A percentile compares a stretch with the other conserved stretches of the same genome.
These are phyloP conservation scores for Copidosoma aretas DNA, from an alignment of 2,888 invertebrate genomes.

Conservation along the genomic window DNA sequence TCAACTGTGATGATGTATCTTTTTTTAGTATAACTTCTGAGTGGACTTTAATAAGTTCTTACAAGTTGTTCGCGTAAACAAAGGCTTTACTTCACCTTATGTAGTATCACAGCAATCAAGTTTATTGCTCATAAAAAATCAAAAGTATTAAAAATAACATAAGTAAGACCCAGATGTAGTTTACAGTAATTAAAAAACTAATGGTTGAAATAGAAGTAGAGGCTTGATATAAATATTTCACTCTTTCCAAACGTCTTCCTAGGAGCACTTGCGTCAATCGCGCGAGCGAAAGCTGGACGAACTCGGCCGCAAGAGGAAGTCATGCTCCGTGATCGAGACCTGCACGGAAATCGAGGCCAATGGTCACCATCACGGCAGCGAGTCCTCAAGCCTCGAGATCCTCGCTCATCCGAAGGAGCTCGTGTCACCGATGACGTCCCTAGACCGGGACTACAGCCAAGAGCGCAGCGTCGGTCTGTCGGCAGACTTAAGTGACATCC, in stretches of 20 bases:
- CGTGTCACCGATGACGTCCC: conserved; percentile 1
- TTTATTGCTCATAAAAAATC: no score
- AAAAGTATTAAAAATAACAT: no score
- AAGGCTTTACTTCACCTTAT: no score
- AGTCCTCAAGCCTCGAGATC: conserved; percentile 33
- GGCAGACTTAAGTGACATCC: conserved; percentile 57
- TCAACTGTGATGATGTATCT: no score
- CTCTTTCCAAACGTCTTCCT: conserved; percentile 39
- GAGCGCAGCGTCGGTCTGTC: conserved; percentile 53
- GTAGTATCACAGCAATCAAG: no score
- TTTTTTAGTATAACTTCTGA: no score
- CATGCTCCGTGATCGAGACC: conserved; percentile 50
- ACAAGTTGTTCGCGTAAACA: no score
- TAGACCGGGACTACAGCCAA: conserved; percentile 43
- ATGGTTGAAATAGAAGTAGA: no score
- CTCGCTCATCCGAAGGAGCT: conserved; percentile 30
- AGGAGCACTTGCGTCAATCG: conserved; percentile 80
- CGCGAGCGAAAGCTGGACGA: conserved; percentile 80
- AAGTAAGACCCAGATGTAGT: no score
- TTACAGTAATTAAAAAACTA: no score
- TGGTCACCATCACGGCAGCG: conserved; percentile 24
- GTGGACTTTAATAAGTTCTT: no score
- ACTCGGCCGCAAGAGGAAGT: conserved; percentile 64
- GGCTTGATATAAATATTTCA: no score
- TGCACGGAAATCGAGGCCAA: conserved; percentile 40